Conservation (phyloP, 2,888 invertebrate species). For the Elegia similella region DNA sequence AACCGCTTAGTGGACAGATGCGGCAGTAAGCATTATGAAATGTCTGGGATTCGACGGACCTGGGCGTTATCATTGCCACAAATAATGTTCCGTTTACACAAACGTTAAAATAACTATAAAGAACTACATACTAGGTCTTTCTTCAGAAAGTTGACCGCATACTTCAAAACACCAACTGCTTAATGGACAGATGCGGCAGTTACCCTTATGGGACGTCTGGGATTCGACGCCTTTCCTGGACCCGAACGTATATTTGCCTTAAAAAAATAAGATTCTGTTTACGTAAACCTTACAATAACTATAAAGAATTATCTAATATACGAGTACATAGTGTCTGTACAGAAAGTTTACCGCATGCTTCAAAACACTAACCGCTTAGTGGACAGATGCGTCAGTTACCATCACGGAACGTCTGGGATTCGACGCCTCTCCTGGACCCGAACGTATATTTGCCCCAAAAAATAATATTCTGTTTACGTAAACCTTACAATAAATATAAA, state of each 20-base stretch:
- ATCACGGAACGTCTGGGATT: constrained; percentile 61
- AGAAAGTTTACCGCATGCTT: not conserved
- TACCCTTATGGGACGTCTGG: constrained; percentile 61
- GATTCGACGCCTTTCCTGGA: constrained; percentile 46
- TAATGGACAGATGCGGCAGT: constrained; percentile 64
- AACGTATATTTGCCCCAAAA: no score
- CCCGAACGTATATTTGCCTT: no score
- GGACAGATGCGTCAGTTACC: constrained; percentile 69
- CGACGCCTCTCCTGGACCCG: constrained; percentile 37
- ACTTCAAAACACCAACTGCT: not conserved
- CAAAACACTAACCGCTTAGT: not conserved
- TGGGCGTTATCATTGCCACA: no score
- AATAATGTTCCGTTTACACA: no score
- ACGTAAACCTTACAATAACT: no score
- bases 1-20: constrained; percentile 50
- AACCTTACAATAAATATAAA: no score
- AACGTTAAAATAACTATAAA: no score
- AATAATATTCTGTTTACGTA: no score
- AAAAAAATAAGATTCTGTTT: no score
- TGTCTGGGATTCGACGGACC: constrained; percentile 57
- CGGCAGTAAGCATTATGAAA: constrained; percentile 62
- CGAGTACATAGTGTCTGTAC: not conserved
- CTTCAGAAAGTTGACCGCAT: not conserved
- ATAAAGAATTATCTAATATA: no score
- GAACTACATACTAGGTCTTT: not conserved